Evolutionary conservation across 2,888 invertebrate species (phyloP).

Genomic region (Caenorhabditis japonica): DNA sequence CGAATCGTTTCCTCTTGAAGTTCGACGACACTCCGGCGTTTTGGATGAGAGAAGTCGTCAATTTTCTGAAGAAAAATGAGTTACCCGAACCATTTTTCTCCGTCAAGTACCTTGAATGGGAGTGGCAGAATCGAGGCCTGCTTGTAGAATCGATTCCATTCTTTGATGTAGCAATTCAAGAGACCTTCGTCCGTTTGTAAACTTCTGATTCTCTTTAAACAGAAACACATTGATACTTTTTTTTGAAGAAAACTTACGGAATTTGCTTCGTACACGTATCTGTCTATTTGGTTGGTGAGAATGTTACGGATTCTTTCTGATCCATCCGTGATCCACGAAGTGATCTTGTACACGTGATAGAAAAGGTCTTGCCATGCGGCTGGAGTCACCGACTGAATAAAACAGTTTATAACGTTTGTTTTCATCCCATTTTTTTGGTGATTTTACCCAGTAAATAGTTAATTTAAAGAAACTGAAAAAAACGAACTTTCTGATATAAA

Average conservation of each 20-base stretch:
- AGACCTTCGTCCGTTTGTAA: slow-evolving; percentile 95
- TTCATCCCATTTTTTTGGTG: no score
- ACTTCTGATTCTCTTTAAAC: slow-evolving; percentile 85
- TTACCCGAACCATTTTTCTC: no score
- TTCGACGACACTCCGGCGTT: neutral
- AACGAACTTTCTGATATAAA: slow-evolving; percentile 83
- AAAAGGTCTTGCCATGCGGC: slow-evolving; percentile 88
- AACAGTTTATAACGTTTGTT: no score
- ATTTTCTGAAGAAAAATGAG: slow-evolving; percentile 17
- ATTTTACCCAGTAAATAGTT: no score
- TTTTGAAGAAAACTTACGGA: slow-evolving; percentile 40
- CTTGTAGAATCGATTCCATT: slow-evolving; percentile 98
- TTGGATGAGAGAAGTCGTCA: neutral
- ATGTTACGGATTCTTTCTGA: slow-evolving; percentile 80
- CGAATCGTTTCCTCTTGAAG: slow-evolving; percentile 7
- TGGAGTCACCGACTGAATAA: slow-evolving; percentile 89
- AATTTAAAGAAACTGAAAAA: neutral
- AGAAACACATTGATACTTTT: neutral
- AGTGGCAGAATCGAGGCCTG: slow-evolving; percentile 88
- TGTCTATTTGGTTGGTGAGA: slow-evolving; percentile 58
- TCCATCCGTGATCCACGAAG: slow-evolving; percentile 93
- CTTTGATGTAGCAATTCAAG: slow-evolving; percentile 94
- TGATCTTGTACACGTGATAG: slow-evolving; percentile 88
- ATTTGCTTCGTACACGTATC: slow-evolving; percentile 65
- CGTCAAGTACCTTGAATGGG: slow-evolving; percentile 72